phyloP scores from a whole-genome alignment of 2,888 invertebrate genomes.

The Furcula furcula region DNA sequence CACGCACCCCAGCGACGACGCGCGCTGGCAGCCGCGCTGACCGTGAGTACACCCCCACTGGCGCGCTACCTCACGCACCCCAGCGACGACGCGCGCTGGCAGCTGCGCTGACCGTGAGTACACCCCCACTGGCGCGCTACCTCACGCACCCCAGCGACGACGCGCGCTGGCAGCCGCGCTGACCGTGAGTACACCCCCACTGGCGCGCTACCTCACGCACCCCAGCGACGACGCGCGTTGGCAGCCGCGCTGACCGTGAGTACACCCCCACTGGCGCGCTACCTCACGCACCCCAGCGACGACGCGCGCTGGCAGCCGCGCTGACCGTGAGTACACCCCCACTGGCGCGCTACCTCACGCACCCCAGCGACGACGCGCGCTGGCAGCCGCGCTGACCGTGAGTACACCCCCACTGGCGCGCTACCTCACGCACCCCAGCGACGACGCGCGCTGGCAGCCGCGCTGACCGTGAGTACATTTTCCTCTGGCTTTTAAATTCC shows the following conservation, averaged over 20 bases:
- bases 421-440: constrained; percentile 1
- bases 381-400: constrained; percentile 19
- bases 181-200: constrained; percentile 34
- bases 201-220: constrained; percentile 27
- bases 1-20: constrained; percentile 1
- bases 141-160: constrained; percentile 1
- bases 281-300: constrained; percentile 1
- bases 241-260: constrained; percentile 21
- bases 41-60: too few species aligned
- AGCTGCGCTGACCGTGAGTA: constrained; percentile 22
- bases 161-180: constrained; percentile 34
- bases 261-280: too few species aligned
- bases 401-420: too few species aligned
- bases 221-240: constrained; percentile 7
- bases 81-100: constrained; percentile 6
- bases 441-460: constrained; percentile 34
- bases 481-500: too few species aligned
- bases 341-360: constrained; percentile 28
- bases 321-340: constrained; percentile 31
- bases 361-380: too few species aligned
- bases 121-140: too few species aligned
- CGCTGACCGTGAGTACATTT: constrained; percentile 27
- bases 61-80: too few species aligned
- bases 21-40: too few species aligned
- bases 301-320: constrained; percentile 34